These are phyloP conservation scores for Sander vitreus DNA, from an alignment of 2,113 vertebrate genomes.

Conservation along the genomic window DNA sequence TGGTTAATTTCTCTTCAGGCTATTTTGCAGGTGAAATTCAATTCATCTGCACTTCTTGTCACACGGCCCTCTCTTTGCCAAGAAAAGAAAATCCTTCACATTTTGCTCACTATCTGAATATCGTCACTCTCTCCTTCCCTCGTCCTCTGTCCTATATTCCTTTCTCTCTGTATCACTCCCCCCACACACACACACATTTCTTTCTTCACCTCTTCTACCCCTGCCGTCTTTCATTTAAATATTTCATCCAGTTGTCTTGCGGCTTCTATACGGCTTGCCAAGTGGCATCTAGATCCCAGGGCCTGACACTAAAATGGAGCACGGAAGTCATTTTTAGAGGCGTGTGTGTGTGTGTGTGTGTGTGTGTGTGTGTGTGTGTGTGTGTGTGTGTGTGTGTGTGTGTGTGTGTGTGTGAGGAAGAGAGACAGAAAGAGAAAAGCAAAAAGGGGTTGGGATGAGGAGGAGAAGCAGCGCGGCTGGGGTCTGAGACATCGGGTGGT, in stretches of 20 bases:
- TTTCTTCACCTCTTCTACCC: conserved; percentile 81
- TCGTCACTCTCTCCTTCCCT: conserved; percentile 37
- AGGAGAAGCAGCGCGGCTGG: conserved; percentile 43
- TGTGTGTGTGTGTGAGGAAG: conserved; percentile 37
- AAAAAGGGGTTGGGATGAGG: conserved; percentile 28
- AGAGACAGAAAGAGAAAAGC: conserved; percentile 30
- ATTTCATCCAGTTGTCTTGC: conserved; percentile 95
- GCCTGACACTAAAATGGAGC: conserved; percentile 89
- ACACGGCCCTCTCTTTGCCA: conserved; percentile 86
- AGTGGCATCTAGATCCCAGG: conserved; percentile 92
- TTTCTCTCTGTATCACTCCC: background rate
- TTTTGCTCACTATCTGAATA: conserved; percentile 81
- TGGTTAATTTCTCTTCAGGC: conserved; percentile 39
- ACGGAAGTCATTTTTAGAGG: conserved; percentile 86
- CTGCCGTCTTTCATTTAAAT: conserved; percentile 92
- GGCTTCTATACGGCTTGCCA: conserved; percentile 85
- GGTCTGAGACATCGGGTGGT: conserved; percentile 71
- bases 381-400: conserved; percentile 3
- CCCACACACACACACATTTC: too few relatives aligned
- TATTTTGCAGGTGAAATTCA: conserved; percentile 44
- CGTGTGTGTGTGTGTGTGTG: conserved; percentile 47
- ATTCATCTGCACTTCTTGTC: conserved; percentile 84
- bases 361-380: conserved; percentile 5
- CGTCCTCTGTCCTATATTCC: conserved; percentile 42
- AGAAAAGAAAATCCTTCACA: conserved; percentile 84